A percentile compares a stretch with the other conserved stretches of the same genome.
These are phyloP conservation scores for Fistularia commersonii DNA, from an alignment of 2,797 vertebrate genomes.

Conservation along the genomic window DNA sequence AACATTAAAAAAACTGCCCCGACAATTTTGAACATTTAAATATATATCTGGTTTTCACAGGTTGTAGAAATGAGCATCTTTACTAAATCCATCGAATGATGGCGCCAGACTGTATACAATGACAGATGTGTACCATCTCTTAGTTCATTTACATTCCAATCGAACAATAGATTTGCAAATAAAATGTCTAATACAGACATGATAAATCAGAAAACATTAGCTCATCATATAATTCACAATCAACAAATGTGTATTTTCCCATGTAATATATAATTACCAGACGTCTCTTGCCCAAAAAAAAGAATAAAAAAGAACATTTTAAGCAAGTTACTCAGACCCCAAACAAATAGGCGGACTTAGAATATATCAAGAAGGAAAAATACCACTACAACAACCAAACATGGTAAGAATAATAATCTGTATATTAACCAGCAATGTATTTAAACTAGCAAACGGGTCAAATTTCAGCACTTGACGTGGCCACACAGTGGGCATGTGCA, in stretches of 20 bases:
- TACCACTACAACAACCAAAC: constrained; percentile 73
- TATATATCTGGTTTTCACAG: constrained; percentile 89
- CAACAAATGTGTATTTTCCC: constrained; percentile 84
- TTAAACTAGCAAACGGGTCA: constrained; percentile 89
- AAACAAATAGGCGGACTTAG: constrained; percentile 48
- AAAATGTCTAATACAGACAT: constrained; percentile 99
- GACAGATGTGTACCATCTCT: constrained; percentile 96
- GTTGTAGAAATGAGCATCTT: constrained; percentile 89
- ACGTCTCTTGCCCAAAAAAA: constrained; percentile 60
- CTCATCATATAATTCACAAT: constrained; percentile 91
- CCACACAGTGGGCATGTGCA: constrained; percentile 96
- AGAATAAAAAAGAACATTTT: too few species aligned
- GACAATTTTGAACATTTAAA: constrained; percentile 76
- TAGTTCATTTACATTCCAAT: constrained; percentile 97
- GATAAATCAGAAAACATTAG: constrained; percentile 91
- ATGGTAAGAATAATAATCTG: constrained; percentile 77
- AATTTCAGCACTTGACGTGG: constrained; percentile 91
- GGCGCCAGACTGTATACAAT: constrained; percentile 95
- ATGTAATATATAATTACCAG: constrained; percentile 80
- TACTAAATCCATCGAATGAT: constrained; percentile 93
- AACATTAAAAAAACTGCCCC: constrained; percentile 64
- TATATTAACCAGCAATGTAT: constrained; percentile 83
- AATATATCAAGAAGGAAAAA: constrained; percentile 56
- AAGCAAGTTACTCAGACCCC: constrained; percentile 59
- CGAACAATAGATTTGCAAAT: constrained; percentile 99